Percentiles rank a stretch among this genome's conserved stretches.
Evolutionary conservation across 1,140 invertebrate species (phyloP).

Genomic region (Choristoneura fumiferana): DNA sequence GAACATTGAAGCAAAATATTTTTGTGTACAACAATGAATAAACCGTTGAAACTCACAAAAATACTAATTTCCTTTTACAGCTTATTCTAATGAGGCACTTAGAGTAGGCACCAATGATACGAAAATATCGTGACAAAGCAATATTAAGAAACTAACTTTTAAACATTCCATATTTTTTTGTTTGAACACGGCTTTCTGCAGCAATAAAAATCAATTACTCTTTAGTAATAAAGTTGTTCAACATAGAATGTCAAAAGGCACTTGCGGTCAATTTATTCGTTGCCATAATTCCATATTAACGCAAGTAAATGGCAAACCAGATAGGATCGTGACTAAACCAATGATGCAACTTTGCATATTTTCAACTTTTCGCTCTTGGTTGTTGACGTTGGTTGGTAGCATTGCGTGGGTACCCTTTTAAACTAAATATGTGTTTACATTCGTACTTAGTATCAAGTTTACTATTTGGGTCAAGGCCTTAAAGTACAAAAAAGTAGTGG

Average conservation of each 20-base stretch:
- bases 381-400: not conserved
- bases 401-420: constrained; percentile 6
- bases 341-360: constrained; percentile 42
- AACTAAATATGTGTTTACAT: constrained; percentile 8
- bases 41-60: not conserved
- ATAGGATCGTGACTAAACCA: constrained; percentile 49
- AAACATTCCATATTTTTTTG: not conserved
- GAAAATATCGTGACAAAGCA: constrained; percentile 5
- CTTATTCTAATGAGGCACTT: not conserved
- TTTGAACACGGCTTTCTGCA: not conserved
- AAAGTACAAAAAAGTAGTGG: too few relatives aligned
- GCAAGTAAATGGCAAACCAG: constrained; percentile 47
- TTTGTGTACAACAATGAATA: too few relatives aligned
- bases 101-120: not conserved
- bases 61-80: not conserved
- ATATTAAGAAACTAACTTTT: not conserved
- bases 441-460: not conserved
- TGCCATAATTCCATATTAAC: constrained; percentile 52
- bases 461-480: too few relatives aligned
- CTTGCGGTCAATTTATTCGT: constrained; percentile 42
- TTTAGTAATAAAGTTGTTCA: constrained; percentile 5
- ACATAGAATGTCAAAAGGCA: constrained; percentile 28
- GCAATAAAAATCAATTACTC: not conserved
- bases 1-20: too few relatives aligned
- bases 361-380: constrained; percentile 22